phyloP scores from a whole-genome alignment of 2,113 vertebrate species.

The Clarias gariepinus region DNA sequence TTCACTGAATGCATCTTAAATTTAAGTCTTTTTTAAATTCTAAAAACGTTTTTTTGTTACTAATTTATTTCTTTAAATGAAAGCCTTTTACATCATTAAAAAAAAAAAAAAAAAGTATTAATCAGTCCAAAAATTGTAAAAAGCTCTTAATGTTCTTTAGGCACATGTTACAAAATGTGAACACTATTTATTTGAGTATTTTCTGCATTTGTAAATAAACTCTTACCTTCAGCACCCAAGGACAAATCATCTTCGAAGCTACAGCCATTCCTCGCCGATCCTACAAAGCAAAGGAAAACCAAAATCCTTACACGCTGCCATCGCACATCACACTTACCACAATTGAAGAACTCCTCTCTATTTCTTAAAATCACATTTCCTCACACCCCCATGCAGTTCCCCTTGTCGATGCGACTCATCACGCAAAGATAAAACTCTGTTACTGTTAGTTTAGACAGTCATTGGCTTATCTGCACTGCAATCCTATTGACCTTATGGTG shows the following conservation, averaged over 20 bases:
- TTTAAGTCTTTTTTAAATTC: neutral
- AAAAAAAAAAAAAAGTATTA: neutral
- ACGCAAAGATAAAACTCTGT: neutral
- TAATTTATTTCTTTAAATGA: neutral
- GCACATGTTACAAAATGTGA: neutral
- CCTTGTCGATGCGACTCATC: neutral
- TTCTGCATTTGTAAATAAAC: conserved; percentile 1
- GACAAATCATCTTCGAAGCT: conserved; percentile 99
- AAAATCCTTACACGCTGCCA: neutral
- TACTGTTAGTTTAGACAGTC: neutral
- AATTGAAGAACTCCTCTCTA: neutral
- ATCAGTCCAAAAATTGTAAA: neutral
- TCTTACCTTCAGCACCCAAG: conserved; percentile 94
- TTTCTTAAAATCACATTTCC: conserved; percentile 2
- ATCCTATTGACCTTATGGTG: conserved; percentile 27
- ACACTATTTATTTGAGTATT: neutral
- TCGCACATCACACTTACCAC: neutral
- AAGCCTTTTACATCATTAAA: neutral
- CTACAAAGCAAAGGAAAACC: conserved; percentile 65
- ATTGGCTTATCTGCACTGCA: neutral
- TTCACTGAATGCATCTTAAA: neutral
- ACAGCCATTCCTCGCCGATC: conserved; percentile 85
- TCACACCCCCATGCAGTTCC: neutral
- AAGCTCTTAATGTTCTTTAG: neutral
- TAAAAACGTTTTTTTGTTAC: neutral